Evolutionary conservation across 2,888 invertebrate species (phyloP).

Genomic region (Mycalesis mineus): DNA sequence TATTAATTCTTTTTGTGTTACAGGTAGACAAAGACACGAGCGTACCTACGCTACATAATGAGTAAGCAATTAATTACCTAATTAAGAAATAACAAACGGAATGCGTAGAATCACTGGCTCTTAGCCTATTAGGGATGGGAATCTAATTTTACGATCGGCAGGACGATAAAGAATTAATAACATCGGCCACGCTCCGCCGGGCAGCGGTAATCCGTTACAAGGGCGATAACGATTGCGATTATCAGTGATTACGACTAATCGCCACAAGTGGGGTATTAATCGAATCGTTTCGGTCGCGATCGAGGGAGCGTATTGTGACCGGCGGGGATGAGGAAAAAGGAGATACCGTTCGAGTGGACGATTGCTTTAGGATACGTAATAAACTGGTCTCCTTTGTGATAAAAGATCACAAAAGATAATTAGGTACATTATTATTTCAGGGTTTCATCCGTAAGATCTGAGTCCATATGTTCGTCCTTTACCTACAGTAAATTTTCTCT

Average conservation of each 20-base stretch:
- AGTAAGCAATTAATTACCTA: no score
- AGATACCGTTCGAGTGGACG: neutral
- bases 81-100: no score
- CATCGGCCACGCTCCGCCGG: constrained; percentile 28
- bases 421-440: no score
- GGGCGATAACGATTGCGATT: constrained; percentile 14
- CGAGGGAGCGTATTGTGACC: neutral
- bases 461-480: no score
- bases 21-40: no score
- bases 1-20: no score
- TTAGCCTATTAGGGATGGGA: neutral
- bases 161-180: constrained; percentile 18
- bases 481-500: no score
- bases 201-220: constrained; percentile 26
- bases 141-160: constrained; percentile 10
- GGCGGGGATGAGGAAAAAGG: neutral
- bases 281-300: constrained; percentile 11
- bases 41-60: no score
- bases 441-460: no score
- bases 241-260: constrained; percentile 30
- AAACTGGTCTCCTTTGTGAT: no score
- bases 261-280: constrained; percentile 18
- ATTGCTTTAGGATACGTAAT: neutral
- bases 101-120: neutral
- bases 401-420: no score